phyloP scores from a whole-genome alignment of 2,113 vertebrate genomes.

The Pycnonotus jocosus region DNA sequence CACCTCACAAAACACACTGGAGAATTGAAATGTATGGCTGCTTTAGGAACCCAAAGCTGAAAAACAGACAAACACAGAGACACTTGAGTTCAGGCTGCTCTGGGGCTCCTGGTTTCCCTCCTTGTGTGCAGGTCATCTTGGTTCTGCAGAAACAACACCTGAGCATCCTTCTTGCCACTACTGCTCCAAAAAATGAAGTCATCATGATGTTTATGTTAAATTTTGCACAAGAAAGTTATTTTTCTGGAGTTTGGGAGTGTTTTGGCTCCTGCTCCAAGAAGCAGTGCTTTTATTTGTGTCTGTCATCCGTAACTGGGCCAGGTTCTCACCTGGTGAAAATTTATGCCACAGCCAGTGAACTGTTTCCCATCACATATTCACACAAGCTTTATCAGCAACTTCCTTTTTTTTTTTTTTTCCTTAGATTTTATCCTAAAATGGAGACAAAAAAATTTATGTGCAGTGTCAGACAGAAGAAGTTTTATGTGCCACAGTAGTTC shows the following conservation, averaged over 20 bases:
- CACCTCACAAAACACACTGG: neutral
- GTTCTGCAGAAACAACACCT: neutral
- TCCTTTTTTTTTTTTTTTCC: neutral
- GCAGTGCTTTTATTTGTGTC: neutral
- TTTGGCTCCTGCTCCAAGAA: neutral
- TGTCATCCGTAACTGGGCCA: rapidly evolving
- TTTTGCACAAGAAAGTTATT: neutral
- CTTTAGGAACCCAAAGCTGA: neutral
- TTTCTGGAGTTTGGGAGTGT: neutral
- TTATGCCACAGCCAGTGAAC: neutral
- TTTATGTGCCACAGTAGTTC: neutral
- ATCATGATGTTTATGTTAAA: neutral
- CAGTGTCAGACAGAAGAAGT: neutral
- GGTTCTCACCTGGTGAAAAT: neutral
- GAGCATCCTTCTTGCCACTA: neutral
- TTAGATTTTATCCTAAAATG: neutral
- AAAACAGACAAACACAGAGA: neutral
- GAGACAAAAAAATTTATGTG: neutral
- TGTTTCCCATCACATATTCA: neutral
- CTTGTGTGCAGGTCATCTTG: neutral
- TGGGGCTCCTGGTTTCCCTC: neutral
- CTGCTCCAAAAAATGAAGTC: neutral
- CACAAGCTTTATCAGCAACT: neutral
- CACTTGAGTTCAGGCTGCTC: neutral
- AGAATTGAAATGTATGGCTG: neutral